These are phyloP conservation scores for Papilio gigon DNA, from an alignment of 2,888 invertebrate genomes.

Conservation along the genomic window DNA sequence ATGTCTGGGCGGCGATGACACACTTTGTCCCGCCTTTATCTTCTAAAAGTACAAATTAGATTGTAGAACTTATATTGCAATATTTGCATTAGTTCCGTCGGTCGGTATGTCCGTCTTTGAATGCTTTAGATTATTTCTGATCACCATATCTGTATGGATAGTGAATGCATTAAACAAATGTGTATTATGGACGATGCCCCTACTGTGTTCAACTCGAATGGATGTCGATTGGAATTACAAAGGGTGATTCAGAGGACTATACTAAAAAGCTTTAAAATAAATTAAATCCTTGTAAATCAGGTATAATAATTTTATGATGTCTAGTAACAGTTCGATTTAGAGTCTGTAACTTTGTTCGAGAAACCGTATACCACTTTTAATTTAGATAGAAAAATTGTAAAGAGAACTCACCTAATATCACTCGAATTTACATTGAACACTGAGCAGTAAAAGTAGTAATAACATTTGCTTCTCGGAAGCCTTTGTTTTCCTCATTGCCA, in stretches of 20 bases:
- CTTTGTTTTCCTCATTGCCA: constrained; percentile 57
- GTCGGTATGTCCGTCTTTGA: constrained; percentile 31
- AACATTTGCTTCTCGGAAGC: constrained; percentile 45
- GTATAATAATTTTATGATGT: too few relatives aligned
- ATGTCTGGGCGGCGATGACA: too few relatives aligned
- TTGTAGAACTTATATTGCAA: neutral
- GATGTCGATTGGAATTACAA: neutral
- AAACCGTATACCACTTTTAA: too few relatives aligned
- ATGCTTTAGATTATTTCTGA: constrained; percentile 15
- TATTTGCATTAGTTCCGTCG: constrained; percentile 23
- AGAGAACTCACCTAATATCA: neutral
- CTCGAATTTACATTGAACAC: constrained; percentile 5
- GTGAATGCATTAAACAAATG: constrained; percentile 27
- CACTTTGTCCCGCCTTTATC: too few relatives aligned
- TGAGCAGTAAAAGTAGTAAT: constrained; percentile 39
- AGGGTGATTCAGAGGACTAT: neutral
- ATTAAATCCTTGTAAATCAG: too few relatives aligned
- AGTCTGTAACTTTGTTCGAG: too few relatives aligned
- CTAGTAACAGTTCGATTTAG: too few relatives aligned
- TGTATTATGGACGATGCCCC: constrained; percentile 27
- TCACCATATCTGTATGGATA: constrained; percentile 26
- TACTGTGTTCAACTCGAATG: constrained; percentile 7
- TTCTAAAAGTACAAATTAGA: too few relatives aligned
- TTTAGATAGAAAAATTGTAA: too few relatives aligned
- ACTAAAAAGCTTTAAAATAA: too few relatives aligned